These are phyloP conservation scores for rat (Rattus norvegicus) DNA, from an alignment of 2,113 vertebrate genomes.

Conservation along the genomic window DNA sequence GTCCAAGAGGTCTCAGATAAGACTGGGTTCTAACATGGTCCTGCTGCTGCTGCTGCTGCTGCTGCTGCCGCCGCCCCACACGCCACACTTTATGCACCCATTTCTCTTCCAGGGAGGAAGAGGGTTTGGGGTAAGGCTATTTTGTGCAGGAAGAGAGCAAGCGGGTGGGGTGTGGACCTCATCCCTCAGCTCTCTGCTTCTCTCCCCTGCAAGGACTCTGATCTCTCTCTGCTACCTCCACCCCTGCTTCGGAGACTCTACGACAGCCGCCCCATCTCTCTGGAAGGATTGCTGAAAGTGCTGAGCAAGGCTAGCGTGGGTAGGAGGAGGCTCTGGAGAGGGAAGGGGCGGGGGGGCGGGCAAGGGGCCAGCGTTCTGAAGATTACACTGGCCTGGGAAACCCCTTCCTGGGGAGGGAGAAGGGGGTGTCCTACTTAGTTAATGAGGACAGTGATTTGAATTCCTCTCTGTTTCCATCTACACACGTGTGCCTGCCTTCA, in stretches of 20 bases:
- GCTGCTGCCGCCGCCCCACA: neutral
- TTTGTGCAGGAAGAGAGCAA: neutral
- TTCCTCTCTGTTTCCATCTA: neutral
- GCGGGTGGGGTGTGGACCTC: neutral
- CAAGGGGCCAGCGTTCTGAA: neutral
- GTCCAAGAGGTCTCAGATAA: neutral
- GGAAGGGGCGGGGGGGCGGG: neutral
- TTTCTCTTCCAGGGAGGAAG: neutral
- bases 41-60: neutral
- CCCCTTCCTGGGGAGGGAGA: neutral
- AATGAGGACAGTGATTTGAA: neutral
- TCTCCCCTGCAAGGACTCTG: slow-evolving; percentile 78
- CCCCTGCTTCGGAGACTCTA: slow-evolving; percentile 87
- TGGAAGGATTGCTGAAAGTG: slow-evolving; percentile 91
- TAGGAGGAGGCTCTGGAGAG: slow-evolving; percentile 75
- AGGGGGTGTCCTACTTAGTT: neutral
- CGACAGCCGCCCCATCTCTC: slow-evolving; percentile 86
- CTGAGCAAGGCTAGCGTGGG: slow-evolving; percentile 90
- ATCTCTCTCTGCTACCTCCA: slow-evolving; percentile 84
- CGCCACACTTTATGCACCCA: neutral
- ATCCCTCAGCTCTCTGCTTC: neutral
- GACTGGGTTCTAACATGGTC: neutral
- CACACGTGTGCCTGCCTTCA: slow-evolving; percentile 46
- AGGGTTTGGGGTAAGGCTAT: neutral
- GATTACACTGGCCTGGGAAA: neutral